phyloP scores from a whole-genome alignment of 2,888 invertebrate genomes.

The Tachina fera region DNA sequence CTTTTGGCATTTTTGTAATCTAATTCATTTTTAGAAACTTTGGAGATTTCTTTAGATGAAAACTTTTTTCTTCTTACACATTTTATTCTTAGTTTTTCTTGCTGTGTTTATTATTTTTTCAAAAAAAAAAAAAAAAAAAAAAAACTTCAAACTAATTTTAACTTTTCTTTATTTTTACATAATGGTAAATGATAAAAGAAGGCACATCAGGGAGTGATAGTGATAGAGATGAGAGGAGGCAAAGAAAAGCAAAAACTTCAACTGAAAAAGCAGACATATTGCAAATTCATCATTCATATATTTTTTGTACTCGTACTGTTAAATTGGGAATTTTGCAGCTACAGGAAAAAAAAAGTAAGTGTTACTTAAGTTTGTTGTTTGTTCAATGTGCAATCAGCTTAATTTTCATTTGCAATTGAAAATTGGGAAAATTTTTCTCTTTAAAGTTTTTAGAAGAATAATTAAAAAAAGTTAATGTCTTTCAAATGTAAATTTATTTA shows the following conservation, averaged over 20 bases:
- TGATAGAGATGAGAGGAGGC: not conserved
- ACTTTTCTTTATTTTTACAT: conserved; percentile 39
- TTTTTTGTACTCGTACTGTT: conserved; percentile 25
- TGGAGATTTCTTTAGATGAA: conserved; percentile 56
- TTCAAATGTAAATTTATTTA: too few relatives aligned
- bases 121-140: conserved; percentile 54
- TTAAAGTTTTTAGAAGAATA: too few relatives aligned
- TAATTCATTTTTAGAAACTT: conserved; percentile 64
- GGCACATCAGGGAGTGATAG: not conserved
- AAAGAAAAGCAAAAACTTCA: conserved; percentile 29
- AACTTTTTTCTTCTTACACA: conserved; percentile 31
- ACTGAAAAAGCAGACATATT: conserved; percentile 60
- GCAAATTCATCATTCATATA: conserved; percentile 65
- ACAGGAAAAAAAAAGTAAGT: not conserved
- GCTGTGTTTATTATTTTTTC: conserved; percentile 54
- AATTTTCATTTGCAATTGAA: not conserved
- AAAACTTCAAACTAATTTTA: conserved; percentile 63
- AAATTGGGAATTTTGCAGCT: conserved; percentile 35
- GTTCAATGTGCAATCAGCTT: not conserved
- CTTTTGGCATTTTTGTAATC: conserved; percentile 48
- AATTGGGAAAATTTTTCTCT: too few relatives aligned
- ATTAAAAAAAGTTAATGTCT: too few relatives aligned
- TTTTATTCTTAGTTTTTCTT: conserved; percentile 4
- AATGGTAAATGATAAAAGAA: conserved; percentile 5
- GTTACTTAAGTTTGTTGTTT: not conserved